Conservation (phyloP, 2,113 vertebrate species). For the Cepphus grylle region DNA sequence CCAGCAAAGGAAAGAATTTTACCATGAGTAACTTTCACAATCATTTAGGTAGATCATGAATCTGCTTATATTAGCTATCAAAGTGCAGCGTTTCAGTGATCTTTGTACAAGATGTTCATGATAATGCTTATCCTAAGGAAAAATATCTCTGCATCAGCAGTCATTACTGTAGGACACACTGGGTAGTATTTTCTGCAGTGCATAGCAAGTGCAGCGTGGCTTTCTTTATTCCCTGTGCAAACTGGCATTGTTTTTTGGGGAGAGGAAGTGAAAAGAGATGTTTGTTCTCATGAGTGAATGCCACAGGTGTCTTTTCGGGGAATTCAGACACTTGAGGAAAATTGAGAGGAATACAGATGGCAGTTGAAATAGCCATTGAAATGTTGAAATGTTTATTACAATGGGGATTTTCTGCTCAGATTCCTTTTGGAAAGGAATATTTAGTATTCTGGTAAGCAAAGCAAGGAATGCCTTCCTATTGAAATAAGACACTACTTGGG, state of each 20-base stretch:
- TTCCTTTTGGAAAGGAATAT: not conserved
- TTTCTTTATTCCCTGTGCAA: not conserved
- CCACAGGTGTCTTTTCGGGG: not conserved
- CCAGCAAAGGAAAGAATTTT: not conserved
- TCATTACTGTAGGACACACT: not conserved
- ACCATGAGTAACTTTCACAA: not conserved
- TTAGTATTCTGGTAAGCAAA: not conserved
- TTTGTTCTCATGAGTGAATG: not conserved
- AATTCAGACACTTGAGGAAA: not conserved
- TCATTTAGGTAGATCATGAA: not conserved
- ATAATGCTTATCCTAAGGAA: not conserved
- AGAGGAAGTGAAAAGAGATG: not conserved
- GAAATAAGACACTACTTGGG: not conserved
- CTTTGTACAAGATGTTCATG: not conserved
- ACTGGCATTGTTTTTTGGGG: not conserved
- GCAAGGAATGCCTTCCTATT: not conserved
- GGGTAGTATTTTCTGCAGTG: not conserved
- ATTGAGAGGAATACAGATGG: not conserved
- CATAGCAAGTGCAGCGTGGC: not conserved
- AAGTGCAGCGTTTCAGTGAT: not conserved
- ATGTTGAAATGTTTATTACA: not conserved
- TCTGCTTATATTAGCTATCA: not conserved
- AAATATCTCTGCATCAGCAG: not conserved
- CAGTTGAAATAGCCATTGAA: constrained; percentile 7
- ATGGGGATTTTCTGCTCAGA: not conserved